Evolutionary conservation across 2,888 invertebrate genomes (phyloP).

Genomic region (Lasioglossum vierecki): DNA sequence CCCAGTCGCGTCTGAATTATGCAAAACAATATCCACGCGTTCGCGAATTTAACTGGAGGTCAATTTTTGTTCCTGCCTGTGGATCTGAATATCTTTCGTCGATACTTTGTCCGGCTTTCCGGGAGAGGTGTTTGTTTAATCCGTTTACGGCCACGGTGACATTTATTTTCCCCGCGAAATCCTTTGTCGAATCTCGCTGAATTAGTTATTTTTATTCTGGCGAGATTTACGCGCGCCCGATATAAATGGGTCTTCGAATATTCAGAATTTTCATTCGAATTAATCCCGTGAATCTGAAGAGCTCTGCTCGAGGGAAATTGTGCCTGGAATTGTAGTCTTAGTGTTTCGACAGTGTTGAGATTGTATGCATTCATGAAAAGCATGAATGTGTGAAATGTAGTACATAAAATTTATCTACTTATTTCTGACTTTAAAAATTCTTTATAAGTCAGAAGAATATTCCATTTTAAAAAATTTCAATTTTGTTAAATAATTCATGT

Average conservation of each 20-base stretch:
- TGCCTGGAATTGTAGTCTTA: not conserved
- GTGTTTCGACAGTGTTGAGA: not conserved
- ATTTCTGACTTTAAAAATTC: not conserved
- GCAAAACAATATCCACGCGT: constrained; percentile 40
- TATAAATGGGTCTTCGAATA: not conserved
- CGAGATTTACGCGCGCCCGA: not conserved
- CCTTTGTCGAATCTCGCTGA: not conserved
- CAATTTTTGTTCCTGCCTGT: not conserved
- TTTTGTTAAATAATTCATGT: not conserved
- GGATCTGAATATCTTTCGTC: not conserved
- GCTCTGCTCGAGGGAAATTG: not conserved
- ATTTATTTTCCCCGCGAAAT: not conserved
- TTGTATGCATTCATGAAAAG: not conserved
- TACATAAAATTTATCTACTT: not conserved
- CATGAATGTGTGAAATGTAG: too few species aligned
- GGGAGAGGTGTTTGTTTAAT: not conserved
- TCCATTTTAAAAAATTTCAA: too few species aligned
- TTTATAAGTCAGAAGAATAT: not conserved
- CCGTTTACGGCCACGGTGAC: constrained; percentile 11
- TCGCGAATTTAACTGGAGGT: constrained; percentile 8
- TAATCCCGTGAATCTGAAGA: not conserved
- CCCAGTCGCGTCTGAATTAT: constrained; percentile 38
- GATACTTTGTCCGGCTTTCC: not conserved
- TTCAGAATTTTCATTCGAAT: not conserved
- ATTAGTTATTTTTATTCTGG: not conserved